Percentiles rank a stretch among this genome's conserved stretches.
Conservation (phyloP, 2,113 vertebrate species). For the Eurystomus gularis region DNA sequence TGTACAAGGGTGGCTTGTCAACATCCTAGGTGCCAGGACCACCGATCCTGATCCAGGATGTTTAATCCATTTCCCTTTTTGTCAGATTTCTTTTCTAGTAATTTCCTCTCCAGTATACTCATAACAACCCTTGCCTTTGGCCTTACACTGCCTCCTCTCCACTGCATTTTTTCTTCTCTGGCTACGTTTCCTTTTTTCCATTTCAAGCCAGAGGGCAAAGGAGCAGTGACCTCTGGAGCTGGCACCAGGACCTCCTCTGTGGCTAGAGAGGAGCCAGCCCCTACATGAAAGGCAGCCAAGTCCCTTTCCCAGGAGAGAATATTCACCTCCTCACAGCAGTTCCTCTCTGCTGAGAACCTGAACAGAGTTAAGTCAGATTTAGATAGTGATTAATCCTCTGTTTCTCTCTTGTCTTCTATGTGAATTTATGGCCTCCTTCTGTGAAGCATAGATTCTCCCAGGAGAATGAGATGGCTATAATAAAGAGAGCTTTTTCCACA, state of each 20-base stretch:
- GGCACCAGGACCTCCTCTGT: constrained; percentile 40
- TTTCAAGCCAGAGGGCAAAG: constrained; percentile 39
- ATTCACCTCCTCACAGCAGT: neutral
- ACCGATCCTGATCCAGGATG: neutral
- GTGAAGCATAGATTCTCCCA: neutral
- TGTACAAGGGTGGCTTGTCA: neutral
- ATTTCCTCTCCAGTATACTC: neutral
- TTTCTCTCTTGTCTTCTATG: neutral
- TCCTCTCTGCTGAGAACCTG: neutral
- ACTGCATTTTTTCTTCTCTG: neutral
- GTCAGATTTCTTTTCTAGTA: neutral
- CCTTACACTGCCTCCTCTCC: neutral
- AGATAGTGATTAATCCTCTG: constrained; percentile 38
- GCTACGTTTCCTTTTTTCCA: constrained; percentile 27
- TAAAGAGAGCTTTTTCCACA: neutral
- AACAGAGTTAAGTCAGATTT: neutral
- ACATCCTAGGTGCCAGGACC: neutral
- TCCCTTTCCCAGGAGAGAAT: neutral
- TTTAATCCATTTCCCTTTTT: neutral
- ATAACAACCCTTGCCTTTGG: neutral
- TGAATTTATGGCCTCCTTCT: neutral
- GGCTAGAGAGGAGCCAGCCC: neutral
- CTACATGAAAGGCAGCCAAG: neutral
- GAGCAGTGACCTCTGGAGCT: constrained; percentile 52
- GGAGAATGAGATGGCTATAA: neutral